phyloP scores from a whole-genome alignment of 2,797 vertebrate species.

The Phrynocephalus guinanensis region DNA sequence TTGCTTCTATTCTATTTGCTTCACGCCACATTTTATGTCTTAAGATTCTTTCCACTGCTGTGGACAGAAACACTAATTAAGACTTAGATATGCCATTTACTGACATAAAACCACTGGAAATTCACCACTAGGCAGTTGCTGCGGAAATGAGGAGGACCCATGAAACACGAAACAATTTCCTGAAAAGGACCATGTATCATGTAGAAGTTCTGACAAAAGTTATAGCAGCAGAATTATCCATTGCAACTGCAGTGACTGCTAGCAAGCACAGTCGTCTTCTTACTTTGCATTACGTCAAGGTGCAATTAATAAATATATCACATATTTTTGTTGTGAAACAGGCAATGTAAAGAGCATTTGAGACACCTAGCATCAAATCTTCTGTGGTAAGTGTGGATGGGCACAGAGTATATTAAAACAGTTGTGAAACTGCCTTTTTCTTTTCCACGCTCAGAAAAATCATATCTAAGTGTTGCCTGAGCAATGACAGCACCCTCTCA shows the following conservation, averaged over 20 bases:
- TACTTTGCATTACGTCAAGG: too few species aligned
- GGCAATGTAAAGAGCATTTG: too few species aligned
- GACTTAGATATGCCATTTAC: conserved; percentile 34
- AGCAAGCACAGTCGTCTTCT: neutral
- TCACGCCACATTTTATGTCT: conserved; percentile 47
- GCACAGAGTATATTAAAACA: too few species aligned
- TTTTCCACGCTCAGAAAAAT: too few species aligned
- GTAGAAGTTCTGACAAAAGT: neutral
- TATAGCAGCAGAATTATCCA: neutral
- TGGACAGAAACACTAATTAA: conserved; percentile 65
- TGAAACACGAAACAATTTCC: conserved; percentile 7
- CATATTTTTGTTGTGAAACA: too few species aligned
- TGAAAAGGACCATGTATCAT: neutral
- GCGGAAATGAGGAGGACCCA: neutral
- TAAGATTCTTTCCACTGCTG: conserved; percentile 50
- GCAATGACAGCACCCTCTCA: too few species aligned
- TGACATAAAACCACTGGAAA: neutral
- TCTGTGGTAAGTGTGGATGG: too few species aligned
- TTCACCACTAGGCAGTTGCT: neutral
- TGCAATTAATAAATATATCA: too few species aligned
- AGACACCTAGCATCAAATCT: too few species aligned
- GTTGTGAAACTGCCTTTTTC: too few species aligned
- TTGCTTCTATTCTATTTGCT: conserved; percentile 72
- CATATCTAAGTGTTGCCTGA: too few species aligned
- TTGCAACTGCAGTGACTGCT: neutral